phyloP scores from a whole-genome alignment of 2,113 vertebrate genomes.

The Tragulus kanchil region DNA sequence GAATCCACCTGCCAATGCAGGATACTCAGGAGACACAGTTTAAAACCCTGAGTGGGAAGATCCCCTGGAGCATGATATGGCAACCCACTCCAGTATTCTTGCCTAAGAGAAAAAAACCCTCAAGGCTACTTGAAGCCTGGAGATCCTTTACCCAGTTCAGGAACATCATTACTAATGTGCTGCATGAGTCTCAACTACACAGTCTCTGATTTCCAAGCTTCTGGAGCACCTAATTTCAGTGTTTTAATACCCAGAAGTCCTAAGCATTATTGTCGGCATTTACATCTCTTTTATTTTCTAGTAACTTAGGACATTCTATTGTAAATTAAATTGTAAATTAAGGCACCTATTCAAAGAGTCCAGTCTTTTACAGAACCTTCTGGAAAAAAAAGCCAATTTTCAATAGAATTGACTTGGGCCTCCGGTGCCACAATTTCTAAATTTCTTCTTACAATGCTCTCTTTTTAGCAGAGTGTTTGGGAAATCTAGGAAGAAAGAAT shows the following conservation, averaged over 20 bases:
- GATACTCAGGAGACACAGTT: not conserved
- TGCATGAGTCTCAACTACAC: not conserved
- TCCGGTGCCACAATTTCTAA: not conserved
- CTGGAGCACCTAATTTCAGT: not conserved
- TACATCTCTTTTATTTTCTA: not conserved
- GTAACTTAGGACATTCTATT: not conserved
- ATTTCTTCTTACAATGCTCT: not conserved
- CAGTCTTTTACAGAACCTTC: not conserved
- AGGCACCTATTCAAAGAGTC: not conserved
- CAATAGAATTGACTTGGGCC: not conserved
- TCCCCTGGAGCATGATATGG: not conserved
- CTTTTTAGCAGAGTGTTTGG: constrained; percentile 4
- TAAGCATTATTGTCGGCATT: not conserved
- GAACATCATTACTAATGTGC: not conserved
- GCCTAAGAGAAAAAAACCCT: too few species aligned
- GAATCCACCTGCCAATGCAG: not conserved
- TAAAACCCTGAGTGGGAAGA: not conserved
- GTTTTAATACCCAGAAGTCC: not conserved
- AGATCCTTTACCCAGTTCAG: not conserved
- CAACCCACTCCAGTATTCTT: not conserved
- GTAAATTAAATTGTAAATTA: not conserved
- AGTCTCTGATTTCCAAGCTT: not conserved
- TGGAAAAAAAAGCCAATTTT: not conserved
- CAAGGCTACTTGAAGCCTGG: not conserved
- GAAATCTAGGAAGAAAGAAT: not conserved